These are phyloP conservation scores for Branchipolynoe longqiensis DNA, from an alignment of 2,888 invertebrate genomes.

Conservation along the genomic window DNA sequence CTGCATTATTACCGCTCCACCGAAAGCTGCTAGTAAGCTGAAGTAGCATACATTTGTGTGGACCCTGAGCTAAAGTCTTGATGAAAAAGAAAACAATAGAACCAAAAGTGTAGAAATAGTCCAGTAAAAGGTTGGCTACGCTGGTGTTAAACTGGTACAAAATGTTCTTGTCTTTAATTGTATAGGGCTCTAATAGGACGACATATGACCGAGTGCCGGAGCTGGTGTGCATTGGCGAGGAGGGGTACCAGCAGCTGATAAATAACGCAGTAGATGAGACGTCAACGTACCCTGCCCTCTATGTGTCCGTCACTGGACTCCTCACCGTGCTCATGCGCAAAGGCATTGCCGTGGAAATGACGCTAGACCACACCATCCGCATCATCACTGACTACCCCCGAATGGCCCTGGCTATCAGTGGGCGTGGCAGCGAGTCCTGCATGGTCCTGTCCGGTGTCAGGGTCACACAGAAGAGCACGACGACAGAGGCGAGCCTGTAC, in stretches of 20 bases:
- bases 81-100: too few relatives aligned
- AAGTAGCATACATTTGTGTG: too few relatives aligned
- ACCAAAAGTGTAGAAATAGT: too few relatives aligned
- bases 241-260: neutral
- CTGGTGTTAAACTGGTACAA: too few relatives aligned
- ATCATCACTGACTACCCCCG: constrained; percentile 80
- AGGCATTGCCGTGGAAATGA: constrained; percentile 82
- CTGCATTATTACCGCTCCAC: too few relatives aligned
- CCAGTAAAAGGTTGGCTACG: too few relatives aligned
- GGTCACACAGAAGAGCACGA: constrained; percentile 81
- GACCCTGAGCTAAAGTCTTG: too few relatives aligned
- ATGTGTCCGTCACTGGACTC: constrained; percentile 80
- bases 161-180: too few relatives aligned
- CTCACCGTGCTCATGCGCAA: constrained; percentile 80
- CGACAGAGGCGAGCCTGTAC: constrained; percentile 79
- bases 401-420: constrained; percentile 80
- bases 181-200: too few relatives aligned
- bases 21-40: too few relatives aligned
- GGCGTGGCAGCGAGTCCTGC: constrained; percentile 77
- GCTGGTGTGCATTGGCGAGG: neutral
- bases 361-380: constrained; percentile 81
- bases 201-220: too few relatives aligned
- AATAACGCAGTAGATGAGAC: neutral
- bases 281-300: constrained; percentile 67
- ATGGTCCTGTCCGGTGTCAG: constrained; percentile 81